Base-by-base conservation (phyloP, 2,113 vertebrate species). In the Hemichromis elongatus region DNA sequence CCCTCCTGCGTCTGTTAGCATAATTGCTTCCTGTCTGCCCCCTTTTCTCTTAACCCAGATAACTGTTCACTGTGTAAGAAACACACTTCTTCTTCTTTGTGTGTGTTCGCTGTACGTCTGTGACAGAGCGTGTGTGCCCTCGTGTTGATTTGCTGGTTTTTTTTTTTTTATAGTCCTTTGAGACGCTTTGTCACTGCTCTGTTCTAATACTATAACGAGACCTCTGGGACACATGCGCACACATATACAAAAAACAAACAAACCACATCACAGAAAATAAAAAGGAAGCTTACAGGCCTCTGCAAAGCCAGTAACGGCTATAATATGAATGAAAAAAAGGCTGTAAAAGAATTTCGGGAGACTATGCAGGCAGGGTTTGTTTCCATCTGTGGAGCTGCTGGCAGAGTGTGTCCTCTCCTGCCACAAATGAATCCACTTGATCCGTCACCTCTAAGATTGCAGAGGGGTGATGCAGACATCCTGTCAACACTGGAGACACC, bases 131-230 rank as follows among this genome's bases (percentile, higher is more conserved):
- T 83, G 70, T 85, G 73, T 80, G 83, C 61, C 61, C 2, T 24
- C 30, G 89, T 8, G 14, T 61, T 88, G 83, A 85, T 89, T 83
- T 92, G 73, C 75, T 86, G 68, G 81, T 82, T n/a, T n/a, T 85
- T 79, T 86, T 85, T 89, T 52, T 52, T 47, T 42, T 73, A 86
- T 86, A 66, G 84, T 88, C 92, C 87, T 88, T 78, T 82, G 89
- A 92, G 88, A 70, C 88, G 50, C 4, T 37, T 84, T 91, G 89
- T 93, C 91, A 88, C 86, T 24, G 86, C 77, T 88, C 61, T 68
- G 77, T 87, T 89, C 88, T 90, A 89, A 93, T 90, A 81, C 81
- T 79, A 82, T 90, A 92, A 92, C 83, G 54, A 91, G 93, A 56
- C 90, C 84, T 82, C 35, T 56, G 91, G 86, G 93, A 93, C 56